Conservation (phyloP, 1,140 invertebrate species). For the Sitobion miscanthi region DNA sequence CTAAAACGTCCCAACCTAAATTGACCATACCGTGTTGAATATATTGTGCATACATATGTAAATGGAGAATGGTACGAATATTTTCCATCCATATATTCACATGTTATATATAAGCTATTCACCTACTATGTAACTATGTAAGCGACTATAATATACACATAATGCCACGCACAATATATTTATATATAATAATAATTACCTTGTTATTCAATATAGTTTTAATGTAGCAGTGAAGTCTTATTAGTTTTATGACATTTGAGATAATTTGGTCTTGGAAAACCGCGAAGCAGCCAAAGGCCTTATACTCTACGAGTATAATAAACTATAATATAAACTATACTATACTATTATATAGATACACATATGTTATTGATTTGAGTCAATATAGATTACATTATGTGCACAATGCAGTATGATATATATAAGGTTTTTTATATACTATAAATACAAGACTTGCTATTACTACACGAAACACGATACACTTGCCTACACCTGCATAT, state of each 20-base stretch:
- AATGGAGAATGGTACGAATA: not conserved
- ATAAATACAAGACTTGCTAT: too few relatives aligned
- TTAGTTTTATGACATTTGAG: slow-evolving; percentile 48
- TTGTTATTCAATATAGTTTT: slow-evolving; percentile 26
- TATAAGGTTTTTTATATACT: too few relatives aligned
- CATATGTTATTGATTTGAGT: not conserved
- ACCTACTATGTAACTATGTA: not conserved
- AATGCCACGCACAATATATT: not conserved
- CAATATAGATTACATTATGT: not conserved
- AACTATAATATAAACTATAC: not conserved
- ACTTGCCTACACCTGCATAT: not conserved
- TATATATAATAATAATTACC: not conserved
- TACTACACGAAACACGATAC: too few relatives aligned
- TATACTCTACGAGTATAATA: not conserved
- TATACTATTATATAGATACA: not conserved
- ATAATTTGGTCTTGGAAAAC: slow-evolving; percentile 24
- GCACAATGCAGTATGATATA: not conserved
- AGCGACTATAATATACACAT: not conserved
- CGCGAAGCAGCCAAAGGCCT: not conserved
- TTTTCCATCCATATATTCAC: not conserved
- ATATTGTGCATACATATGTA: not conserved
- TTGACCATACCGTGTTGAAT: not conserved
- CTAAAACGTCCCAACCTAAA: not conserved
- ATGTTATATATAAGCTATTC: too few relatives aligned
- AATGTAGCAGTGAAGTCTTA: slow-evolving; percentile 43